These are phyloP conservation scores for Caenorhabditis wallacei DNA, from an alignment of 2,888 invertebrate genomes.

Conservation along the genomic window DNA sequence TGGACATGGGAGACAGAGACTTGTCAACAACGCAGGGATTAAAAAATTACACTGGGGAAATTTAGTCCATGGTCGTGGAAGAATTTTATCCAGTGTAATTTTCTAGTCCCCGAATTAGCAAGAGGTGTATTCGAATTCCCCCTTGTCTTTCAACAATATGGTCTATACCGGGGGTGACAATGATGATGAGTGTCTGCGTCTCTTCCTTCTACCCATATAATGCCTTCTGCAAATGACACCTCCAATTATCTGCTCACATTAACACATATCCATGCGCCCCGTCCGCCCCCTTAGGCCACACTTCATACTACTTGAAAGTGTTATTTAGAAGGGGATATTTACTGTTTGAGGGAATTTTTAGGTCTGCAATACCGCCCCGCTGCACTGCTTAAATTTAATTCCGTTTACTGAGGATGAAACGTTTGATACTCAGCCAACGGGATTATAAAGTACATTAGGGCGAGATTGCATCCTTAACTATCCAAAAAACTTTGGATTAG, in stretches of 20 bases:
- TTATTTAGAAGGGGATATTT: background rate
- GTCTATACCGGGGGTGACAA: constrained; percentile 20
- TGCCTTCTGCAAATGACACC: constrained; percentile 58
- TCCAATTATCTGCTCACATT: constrained; percentile 64
- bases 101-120: too few species aligned
- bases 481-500: too few species aligned
- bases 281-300: background rate
- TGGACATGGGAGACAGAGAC: background rate
- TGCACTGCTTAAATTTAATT: too few species aligned
- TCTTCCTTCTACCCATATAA: background rate
- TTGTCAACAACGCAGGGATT: constrained; percentile 12
- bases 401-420: too few species aligned
- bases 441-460: too few species aligned
- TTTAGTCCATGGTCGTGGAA: too few species aligned
- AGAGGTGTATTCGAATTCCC: constrained; percentile 1
- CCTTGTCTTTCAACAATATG: constrained; percentile 44
- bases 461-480: too few species aligned
- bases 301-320: background rate
- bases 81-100: too few species aligned
- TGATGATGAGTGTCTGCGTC: constrained; percentile 37
- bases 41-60: too few species aligned
- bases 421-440: too few species aligned
- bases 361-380: too few species aligned
- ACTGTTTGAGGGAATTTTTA: background rate
- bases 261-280: constrained; percentile 36